Conservation (phyloP, 2,113 vertebrate genomes). For the Paramisgurnus dabryanus region DNA sequence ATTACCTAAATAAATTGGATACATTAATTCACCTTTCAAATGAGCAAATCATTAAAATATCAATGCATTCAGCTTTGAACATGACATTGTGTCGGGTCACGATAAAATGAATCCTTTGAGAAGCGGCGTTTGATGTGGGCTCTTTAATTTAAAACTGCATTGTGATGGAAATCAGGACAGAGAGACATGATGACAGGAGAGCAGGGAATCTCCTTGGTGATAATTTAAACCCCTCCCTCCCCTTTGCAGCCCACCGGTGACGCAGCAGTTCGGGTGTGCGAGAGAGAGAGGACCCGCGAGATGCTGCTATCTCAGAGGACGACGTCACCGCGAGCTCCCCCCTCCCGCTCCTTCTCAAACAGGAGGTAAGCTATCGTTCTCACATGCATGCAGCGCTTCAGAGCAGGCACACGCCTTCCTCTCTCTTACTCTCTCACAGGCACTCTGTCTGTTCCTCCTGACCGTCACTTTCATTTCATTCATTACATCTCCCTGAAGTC, state of each 20-base stretch:
- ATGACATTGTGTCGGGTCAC: slow-evolving; percentile 64
- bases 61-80: slow-evolving; percentile 61
- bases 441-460: not conserved
- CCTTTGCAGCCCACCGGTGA: slow-evolving; percentile 68
- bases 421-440: slow-evolving; percentile 6
- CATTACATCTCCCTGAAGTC: slow-evolving; percentile 45
- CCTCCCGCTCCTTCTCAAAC: slow-evolving; percentile 58
- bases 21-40: slow-evolving; percentile 56
- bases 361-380: slow-evolving; percentile 71
- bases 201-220: slow-evolving; percentile 76
- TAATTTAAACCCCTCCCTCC: slow-evolving; percentile 55
- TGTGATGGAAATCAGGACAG: slow-evolving; percentile 72
- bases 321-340: slow-evolving; percentile 77
- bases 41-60: slow-evolving; percentile 65
- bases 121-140: slow-evolving; percentile 66
- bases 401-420: slow-evolving; percentile 19
- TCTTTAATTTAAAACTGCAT: slow-evolving; percentile 60
- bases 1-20: not conserved
- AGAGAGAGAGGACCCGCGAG: slow-evolving; percentile 81
- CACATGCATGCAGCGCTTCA: slow-evolving; percentile 12
- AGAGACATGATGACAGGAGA: slow-evolving; percentile 48
- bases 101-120: slow-evolving; percentile 66
- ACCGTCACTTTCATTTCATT: slow-evolving; percentile 28
- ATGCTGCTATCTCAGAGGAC: slow-evolving; percentile 88
- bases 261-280: slow-evolving; percentile 79